Evolutionary conservation across 2,797 vertebrate genomes (phyloP).

Genomic region (Huso huso): DNA sequence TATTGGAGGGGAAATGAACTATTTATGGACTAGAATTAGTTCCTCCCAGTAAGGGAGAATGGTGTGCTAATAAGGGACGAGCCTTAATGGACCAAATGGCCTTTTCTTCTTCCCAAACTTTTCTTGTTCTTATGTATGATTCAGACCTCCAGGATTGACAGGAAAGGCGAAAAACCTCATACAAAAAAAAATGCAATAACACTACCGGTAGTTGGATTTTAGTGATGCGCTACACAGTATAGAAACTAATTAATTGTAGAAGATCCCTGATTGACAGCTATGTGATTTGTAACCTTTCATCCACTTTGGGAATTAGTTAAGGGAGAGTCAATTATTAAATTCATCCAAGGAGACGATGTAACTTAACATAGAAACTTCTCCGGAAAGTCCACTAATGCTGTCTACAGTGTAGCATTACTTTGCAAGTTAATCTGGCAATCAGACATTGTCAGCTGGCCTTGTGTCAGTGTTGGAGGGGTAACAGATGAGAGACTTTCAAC

Average conservation of each 20-base stretch:
- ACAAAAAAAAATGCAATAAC: neutral
- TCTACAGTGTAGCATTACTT: neutral
- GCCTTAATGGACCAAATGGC: too few species aligned
- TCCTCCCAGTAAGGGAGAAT: too few species aligned
- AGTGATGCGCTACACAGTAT: neutral
- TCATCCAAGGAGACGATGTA: neutral
- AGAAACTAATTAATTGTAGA: neutral
- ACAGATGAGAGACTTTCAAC: too few species aligned
- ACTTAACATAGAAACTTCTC: neutral
- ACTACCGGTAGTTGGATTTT: neutral
- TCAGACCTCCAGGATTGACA: too few species aligned
- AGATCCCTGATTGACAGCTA: conserved; percentile 5
- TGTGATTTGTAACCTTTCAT: neutral
- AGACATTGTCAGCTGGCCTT: too few species aligned
- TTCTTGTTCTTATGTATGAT: too few species aligned
- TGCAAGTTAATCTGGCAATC: neutral
- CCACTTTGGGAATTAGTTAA: neutral
- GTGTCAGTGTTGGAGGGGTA: too few species aligned
- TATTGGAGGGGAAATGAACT: too few species aligned
- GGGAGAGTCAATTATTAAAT: neutral
- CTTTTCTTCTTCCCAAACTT: too few species aligned
- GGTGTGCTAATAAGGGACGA: too few species aligned
- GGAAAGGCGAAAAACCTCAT: too few species aligned
- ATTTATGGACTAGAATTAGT: too few species aligned
- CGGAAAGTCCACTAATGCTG: neutral